A percentile compares a stretch with the other conserved stretches of the same genome.
These are phyloP conservation scores for Gobiocypris rarus DNA, from an alignment of 2,113 vertebrate genomes.

Conservation along the genomic window DNA sequence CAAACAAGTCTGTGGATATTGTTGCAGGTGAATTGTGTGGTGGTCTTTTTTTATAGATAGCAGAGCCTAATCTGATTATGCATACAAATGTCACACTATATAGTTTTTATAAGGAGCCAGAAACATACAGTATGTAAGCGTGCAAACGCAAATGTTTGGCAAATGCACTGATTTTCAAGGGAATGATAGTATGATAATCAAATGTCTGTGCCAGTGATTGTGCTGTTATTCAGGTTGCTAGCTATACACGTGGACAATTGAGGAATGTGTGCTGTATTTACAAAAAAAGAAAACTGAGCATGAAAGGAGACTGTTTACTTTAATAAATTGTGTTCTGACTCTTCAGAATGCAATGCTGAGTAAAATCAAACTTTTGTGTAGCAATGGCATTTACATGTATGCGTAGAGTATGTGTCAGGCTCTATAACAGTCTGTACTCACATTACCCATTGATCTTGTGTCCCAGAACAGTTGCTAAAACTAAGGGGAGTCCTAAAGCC, in stretches of 20 bases:
- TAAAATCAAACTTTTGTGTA: background rate
- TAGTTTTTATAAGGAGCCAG: background rate
- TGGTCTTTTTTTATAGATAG: background rate
- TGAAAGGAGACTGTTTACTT: too few species aligned
- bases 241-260: too few species aligned
- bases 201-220: too few species aligned
- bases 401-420: background rate
- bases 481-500: constrained; percentile 68
- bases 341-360: background rate
- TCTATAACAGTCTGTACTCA: background rate
- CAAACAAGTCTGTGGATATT: constrained; percentile 94
- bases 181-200: too few species aligned
- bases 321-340: too few species aligned
- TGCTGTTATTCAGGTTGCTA: too few species aligned
- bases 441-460: background rate
- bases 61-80: background rate
- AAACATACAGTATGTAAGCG: background rate
- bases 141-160: background rate
- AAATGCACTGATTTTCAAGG: background rate
- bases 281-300: too few species aligned
- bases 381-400: background rate
- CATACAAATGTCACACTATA: background rate
- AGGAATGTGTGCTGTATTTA: too few species aligned
- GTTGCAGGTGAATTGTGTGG: constrained; percentile 79
- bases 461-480: constrained; percentile 81